Base-by-base conservation (phyloP, 2,888 invertebrate genomes). In the Hemithea aestivaria region DNA sequence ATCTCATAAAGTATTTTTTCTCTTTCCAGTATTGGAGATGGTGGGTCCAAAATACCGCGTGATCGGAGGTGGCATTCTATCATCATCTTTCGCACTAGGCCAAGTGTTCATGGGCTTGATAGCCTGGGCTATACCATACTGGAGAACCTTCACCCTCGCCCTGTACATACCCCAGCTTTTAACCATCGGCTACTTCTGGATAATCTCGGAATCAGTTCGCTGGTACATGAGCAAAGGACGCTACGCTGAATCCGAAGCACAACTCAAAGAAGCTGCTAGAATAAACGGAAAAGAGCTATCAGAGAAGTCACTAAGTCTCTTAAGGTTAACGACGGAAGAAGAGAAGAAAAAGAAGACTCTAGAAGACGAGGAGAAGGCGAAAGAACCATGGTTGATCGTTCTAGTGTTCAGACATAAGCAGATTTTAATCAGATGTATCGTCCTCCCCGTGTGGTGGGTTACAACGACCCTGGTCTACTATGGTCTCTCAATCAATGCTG, bases 141-240 rank as follows among this genome's bases (percentile, higher is more conserved):
- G 95, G 95, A 88, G 91, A 51, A 66, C 79, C 10, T 76, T 92
- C 7, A 88, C 93, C 5, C 83, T 92, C 9, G 83, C 90, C 1
- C 76, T 93, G n/a, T 95, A 94, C 62, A 71, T 89, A 0, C 95
- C 94, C 0, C 90, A 91, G 9, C 67, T 93, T 3, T 60, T 93
- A 1, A 89, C 92, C 22, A 60, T 95, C 9, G 68, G 87, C 3
- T 92, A 92, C 59, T 89, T 90, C 51, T 92, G 92, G 90, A 56
- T 92, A 7, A 75, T 92, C 38, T 90, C 92, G 0, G 93, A 94
- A 71, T 93, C 93, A 5, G 87, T 93, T 1, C 88, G 94, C 40
- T 95, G 95, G 95, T 88, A 94, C 29, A 76, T 94, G 51, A 91
- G 91, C 36, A 92, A 92, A 58, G 90, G 91, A 0, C 87, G 90